Percentiles rank a stretch among this genome's conserved stretches.
phyloP scores from a whole-genome alignment of 2,797 vertebrate genomes.

The Microtus californicus region DNA sequence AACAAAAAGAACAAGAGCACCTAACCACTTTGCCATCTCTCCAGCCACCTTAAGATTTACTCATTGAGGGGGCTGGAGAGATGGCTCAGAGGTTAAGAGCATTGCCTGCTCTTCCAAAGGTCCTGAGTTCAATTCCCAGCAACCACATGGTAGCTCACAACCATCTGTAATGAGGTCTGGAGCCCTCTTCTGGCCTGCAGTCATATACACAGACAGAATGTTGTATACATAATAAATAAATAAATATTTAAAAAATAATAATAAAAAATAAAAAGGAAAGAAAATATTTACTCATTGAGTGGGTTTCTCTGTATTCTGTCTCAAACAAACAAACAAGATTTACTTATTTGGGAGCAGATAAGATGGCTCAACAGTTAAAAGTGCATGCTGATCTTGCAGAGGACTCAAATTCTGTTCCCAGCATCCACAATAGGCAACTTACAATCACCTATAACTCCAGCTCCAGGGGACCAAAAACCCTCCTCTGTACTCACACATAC shows the following conservation, averaged over 20 bases:
- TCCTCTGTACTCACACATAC: background rate
- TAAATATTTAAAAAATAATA: no score
- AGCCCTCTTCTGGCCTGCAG: no score
- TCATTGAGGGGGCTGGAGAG: background rate
- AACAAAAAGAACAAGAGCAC: background rate
- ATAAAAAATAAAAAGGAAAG: no score
- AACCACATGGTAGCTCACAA: no score
- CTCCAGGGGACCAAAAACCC: background rate
- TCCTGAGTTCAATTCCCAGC: no score
- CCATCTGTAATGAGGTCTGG: no score
- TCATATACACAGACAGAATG: no score
- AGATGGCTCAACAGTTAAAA: background rate
- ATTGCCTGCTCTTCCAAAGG: no score
- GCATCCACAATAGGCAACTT: background rate
- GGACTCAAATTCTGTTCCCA: background rate
- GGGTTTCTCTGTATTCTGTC: background rate
- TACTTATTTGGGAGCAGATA: background rate
- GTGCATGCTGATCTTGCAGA: background rate
- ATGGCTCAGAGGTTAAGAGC: no score
- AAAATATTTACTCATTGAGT: background rate
- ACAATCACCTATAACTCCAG: background rate
- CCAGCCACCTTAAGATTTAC: background rate
- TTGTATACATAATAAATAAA: no score
- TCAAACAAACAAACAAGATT: background rate
- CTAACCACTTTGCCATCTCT: background rate